A percentile compares a stretch with the other conserved stretches of the same genome.
Conservation (phyloP, 2,888 invertebrate species). For the Meloe dianella region DNA sequence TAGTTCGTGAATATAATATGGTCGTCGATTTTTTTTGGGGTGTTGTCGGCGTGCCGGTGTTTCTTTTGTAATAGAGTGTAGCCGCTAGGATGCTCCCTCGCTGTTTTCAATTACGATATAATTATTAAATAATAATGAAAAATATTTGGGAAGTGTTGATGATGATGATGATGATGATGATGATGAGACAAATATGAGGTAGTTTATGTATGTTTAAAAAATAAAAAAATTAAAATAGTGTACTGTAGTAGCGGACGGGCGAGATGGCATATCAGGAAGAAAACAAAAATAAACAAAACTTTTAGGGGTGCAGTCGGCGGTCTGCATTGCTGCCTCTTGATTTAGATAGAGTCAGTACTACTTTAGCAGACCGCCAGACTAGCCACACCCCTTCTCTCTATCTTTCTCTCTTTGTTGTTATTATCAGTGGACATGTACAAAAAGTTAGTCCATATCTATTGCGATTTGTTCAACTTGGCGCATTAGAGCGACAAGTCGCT, state of each 20-base stretch:
- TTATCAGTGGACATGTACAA: constrained; percentile 40
- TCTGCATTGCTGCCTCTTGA: constrained; percentile 56
- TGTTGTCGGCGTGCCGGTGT: constrained; percentile 33
- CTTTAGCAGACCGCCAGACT: constrained; percentile 55
- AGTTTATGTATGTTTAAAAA: constrained; percentile 59
- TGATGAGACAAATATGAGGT: constrained; percentile 52
- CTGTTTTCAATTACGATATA: constrained; percentile 58
- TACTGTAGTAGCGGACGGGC: constrained; percentile 58
- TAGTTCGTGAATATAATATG: constrained; percentile 51
- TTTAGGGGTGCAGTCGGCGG: constrained; percentile 44
- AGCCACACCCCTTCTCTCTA: no score
- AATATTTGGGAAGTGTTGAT: constrained; percentile 56
- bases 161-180: constrained; percentile 51
- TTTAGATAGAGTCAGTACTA: constrained; percentile 53
- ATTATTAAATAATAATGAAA: constrained; percentile 43
- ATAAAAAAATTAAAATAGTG: constrained; percentile 52
- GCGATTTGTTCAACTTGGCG: not conserved
- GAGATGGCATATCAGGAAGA: constrained; percentile 41
- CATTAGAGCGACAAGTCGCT: constrained; percentile 50
- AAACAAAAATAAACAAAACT: not conserved
- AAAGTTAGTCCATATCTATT: not conserved
- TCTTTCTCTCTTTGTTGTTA: constrained; percentile 50
- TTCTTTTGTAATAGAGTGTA: constrained; percentile 32
- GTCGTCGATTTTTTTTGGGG: constrained; percentile 35
- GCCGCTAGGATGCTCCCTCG: constrained; percentile 57